A percentile compares a stretch with the other conserved stretches of the same genome.
Evolutionary conservation across 2,888 invertebrate genomes (phyloP).

Genomic region (Zootermopsis nevadensis): DNA sequence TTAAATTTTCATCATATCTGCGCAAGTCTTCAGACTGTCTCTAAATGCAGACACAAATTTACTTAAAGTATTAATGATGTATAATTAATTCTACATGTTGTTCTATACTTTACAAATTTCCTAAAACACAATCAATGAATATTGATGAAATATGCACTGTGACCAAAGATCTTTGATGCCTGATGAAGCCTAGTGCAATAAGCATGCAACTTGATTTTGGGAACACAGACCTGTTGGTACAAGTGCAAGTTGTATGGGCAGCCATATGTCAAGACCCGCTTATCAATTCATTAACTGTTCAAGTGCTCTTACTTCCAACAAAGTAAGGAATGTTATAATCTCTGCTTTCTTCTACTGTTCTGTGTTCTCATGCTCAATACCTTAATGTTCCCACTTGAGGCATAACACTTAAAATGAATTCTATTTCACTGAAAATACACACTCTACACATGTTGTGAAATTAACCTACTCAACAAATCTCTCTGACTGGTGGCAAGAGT

Average conservation of each 20-base stretch:
- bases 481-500: too few species aligned
- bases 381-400: too few species aligned
- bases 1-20: not conserved
- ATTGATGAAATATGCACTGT: not conserved
- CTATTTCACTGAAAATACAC: too few species aligned
- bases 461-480: too few species aligned
- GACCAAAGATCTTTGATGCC: not conserved
- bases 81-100: not conserved
- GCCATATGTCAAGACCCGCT: not conserved
- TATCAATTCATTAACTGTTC: not conserved
- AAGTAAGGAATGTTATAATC: too few species aligned
- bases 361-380: too few species aligned
- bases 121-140: not conserved
- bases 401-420: too few species aligned
- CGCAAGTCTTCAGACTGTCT: not conserved
- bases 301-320: too few species aligned
- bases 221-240: not conserved
- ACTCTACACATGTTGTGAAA: too few species aligned
- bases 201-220: not conserved
- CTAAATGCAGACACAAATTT: conserved; percentile 12
- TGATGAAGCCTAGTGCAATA: not conserved
- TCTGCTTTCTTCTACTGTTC: too few species aligned
- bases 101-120: not conserved
- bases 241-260: not conserved
- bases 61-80: not conserved